Percentiles rank a stretch among this genome's conserved stretches.
phyloP scores from a whole-genome alignment of 92 coral and sea anemone species.

The Porites rus region DNA sequence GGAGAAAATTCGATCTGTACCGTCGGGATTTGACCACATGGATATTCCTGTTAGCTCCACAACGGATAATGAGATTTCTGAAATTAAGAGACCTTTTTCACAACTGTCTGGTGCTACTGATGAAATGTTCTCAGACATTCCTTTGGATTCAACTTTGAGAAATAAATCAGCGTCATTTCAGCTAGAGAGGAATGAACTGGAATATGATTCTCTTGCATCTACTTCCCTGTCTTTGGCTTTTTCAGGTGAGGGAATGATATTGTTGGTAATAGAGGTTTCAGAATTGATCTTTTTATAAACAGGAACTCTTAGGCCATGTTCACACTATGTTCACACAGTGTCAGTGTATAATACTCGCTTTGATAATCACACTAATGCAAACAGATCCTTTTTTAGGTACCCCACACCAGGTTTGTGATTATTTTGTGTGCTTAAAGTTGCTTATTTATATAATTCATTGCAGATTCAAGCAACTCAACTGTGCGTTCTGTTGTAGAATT shows the following conservation, averaged over 20 bases:
- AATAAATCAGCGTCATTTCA: not conserved
- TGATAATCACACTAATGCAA: too few species aligned
- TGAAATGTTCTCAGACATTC: conserved; percentile 3
- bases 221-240: conserved; percentile 82
- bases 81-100: conserved; percentile 26
- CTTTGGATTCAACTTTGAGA: not conserved
- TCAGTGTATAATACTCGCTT: too few species aligned
- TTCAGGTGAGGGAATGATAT: conserved; percentile 68
- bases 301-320: too few species aligned
- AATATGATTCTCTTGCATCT: conserved; percentile 79
- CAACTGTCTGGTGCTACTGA: conserved; percentile 20
- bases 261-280: too few species aligned
- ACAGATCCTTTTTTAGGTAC: too few species aligned
- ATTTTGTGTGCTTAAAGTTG: too few species aligned
- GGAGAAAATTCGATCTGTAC: not conserved
- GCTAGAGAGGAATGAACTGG: not conserved
- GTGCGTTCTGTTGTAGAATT: conserved; percentile 38
- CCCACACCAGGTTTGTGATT: too few species aligned
- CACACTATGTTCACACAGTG: too few species aligned
- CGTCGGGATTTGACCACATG: not conserved
- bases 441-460: not conserved
- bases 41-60: conserved; percentile 27
- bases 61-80: conserved; percentile 2
- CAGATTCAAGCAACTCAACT: conserved; percentile 63
- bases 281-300: too few species aligned